These are phyloP conservation scores for Saguinus midas DNA, from an alignment of 2,113 vertebrate genomes.

Conservation along the genomic window DNA sequence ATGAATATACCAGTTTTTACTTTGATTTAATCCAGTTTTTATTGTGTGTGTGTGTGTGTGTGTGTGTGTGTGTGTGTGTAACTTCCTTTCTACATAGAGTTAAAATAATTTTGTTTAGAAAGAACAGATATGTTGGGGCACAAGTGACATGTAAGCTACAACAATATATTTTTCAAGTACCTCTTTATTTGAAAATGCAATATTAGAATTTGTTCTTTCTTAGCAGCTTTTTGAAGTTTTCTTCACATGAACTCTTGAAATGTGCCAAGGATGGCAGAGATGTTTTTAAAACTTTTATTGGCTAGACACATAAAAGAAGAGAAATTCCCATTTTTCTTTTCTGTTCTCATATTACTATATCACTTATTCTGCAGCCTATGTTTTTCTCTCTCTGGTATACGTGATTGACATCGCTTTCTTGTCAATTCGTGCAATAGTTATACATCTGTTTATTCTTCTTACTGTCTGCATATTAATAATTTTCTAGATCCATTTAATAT, in stretches of 20 bases:
- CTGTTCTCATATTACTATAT: not conserved
- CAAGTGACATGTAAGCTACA: not conserved
- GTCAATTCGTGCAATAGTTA: not conserved
- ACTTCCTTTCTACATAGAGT: not conserved
- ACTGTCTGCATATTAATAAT: not conserved
- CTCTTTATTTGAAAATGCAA: not conserved
- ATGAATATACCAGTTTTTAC: not conserved
- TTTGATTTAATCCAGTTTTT: not conserved
- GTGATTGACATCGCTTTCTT: not conserved
- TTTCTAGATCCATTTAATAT: not conserved
- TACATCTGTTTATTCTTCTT: not conserved
- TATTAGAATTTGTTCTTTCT: conserved; percentile 31
- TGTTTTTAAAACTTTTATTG: not conserved
- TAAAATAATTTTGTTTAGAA: conserved; percentile 27
- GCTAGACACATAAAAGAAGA: not conserved
- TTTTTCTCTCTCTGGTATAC: not conserved
- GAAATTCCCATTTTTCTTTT: not conserved
- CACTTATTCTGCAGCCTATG: not conserved
- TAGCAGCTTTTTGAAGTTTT: not conserved
- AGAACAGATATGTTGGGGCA: not conserved
- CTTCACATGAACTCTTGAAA: not conserved
- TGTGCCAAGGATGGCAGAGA: not conserved
- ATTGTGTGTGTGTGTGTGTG: too few species aligned
- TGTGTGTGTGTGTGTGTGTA: too few species aligned
- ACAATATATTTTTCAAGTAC: not conserved